Evolutionary conservation across 2,888 invertebrate genomes (phyloP).

Genomic region (Dasypolia templi): DNA sequence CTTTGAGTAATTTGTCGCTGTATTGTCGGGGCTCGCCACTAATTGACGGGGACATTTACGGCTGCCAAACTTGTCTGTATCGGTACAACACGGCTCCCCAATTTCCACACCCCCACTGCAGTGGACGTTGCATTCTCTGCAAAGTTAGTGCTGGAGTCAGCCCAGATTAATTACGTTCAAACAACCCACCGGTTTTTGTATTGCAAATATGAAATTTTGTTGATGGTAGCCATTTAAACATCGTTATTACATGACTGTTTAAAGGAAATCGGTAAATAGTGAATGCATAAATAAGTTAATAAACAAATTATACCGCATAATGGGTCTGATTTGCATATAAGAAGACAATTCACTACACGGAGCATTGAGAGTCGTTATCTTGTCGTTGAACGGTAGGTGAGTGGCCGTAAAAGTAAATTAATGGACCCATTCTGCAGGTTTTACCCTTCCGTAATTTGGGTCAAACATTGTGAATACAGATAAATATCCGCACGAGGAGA

Average conservation of each 20-base stretch:
- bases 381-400: slow-evolving; percentile 76
- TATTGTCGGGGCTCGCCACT: slow-evolving; percentile 83
- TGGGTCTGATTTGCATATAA: slow-evolving; percentile 66
- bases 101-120: slow-evolving; percentile 66
- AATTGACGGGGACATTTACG: slow-evolving; percentile 87
- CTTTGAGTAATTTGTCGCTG: slow-evolving; percentile 83
- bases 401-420: slow-evolving; percentile 77
- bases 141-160: slow-evolving; percentile 69
- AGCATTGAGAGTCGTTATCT: slow-evolving; percentile 74
- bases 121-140: slow-evolving; percentile 68
- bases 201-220: slow-evolving; percentile 45
- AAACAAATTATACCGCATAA: slow-evolving; percentile 60
- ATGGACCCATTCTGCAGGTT: slow-evolving; percentile 73
- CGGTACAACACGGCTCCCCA: slow-evolving; percentile 71
- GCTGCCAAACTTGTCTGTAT: slow-evolving; percentile 83
- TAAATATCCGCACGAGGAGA: slow-evolving; percentile 67
- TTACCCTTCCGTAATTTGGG: slow-evolving; percentile 74
- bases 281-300: slow-evolving; percentile 46
- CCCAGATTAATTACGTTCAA: slow-evolving; percentile 64
- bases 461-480: slow-evolving; percentile 72
- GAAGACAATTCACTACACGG: slow-evolving; percentile 58
- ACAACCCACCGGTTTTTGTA: slow-evolving; percentile 51
- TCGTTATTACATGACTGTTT: slow-evolving; percentile 34
- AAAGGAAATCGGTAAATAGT: slow-evolving; percentile 43
- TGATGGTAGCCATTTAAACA: slow-evolving; percentile 38